A percentile compares a stretch with the other conserved stretches of the same genome.
Conservation (phyloP, 2,113 vertebrate genomes). For the Channa maculata region DNA sequence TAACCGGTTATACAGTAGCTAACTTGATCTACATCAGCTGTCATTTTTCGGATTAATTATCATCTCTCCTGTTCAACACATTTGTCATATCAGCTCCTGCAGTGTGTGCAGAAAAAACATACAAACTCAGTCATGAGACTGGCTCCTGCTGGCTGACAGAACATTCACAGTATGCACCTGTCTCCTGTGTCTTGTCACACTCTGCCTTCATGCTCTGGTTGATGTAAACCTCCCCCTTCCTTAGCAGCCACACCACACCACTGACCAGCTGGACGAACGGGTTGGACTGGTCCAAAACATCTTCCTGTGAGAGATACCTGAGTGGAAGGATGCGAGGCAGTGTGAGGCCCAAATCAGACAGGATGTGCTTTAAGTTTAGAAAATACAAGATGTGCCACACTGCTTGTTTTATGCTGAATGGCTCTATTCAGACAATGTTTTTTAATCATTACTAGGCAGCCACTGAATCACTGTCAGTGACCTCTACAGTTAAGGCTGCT, state of each 20-base stretch:
- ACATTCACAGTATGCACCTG: constrained; percentile 80
- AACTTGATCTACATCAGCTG: neutral
- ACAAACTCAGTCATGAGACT: neutral
- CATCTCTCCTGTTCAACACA: neutral
- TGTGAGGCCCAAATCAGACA: neutral
- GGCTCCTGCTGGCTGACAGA: neutral
- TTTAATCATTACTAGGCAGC: too few relatives aligned
- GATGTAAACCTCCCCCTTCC: constrained; percentile 88
- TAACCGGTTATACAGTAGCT: neutral
- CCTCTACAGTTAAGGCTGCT: too few relatives aligned
- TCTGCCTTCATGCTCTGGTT: constrained; percentile 86
- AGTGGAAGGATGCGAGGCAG: neutral
- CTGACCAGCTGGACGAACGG: constrained; percentile 94
- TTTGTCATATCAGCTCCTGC: neutral
- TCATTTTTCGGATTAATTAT: neutral
- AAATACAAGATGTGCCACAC: too few relatives aligned
- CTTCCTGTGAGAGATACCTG: constrained; percentile 93
- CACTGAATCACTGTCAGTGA: too few relatives aligned
- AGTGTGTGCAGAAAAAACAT: neutral
- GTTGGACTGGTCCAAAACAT: constrained; percentile 87
- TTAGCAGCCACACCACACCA: constrained; percentile 94
- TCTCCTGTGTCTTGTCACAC: constrained; percentile 87
- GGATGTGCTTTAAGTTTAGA: too few relatives aligned
- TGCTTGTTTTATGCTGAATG: too few relatives aligned
- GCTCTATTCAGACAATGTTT: too few relatives aligned